Conservation (phyloP, 2,888 invertebrate species). For the Formica aserva region DNA sequence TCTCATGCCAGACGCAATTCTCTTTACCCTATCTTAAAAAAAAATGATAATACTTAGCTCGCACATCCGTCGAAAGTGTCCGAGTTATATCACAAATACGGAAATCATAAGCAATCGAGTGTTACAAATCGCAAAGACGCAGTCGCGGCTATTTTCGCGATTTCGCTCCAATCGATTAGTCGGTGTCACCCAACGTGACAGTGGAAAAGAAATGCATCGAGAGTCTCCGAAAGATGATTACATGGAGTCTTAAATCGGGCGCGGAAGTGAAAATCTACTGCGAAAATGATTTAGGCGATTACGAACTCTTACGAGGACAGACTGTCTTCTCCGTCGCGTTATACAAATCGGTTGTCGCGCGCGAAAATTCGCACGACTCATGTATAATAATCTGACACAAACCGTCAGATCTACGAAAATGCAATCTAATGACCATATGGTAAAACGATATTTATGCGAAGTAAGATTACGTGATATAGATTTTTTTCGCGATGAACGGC, state of each 20-base stretch:
- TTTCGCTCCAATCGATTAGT: not conserved
- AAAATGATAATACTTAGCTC: slow-evolving; percentile 22
- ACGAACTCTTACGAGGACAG: slow-evolving; percentile 23
- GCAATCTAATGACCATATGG: slow-evolving; percentile 19
- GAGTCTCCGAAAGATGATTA: not conserved
- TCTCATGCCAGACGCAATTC: not conserved
- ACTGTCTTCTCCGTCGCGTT: slow-evolving; percentile 5
- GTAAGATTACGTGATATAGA: slow-evolving; percentile 42
- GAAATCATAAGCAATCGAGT: slow-evolving; percentile 24
- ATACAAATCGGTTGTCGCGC: slow-evolving; percentile 16
- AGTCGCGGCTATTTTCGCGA: not conserved
- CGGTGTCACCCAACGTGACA: not conserved
- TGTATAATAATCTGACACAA: slow-evolving; percentile 28
- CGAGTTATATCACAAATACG: slow-evolving; percentile 24
- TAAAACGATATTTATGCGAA: slow-evolving; percentile 16
- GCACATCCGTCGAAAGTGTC: not conserved
- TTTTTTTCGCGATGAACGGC: slow-evolving; percentile 4
- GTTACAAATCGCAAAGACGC: slow-evolving; percentile 38
- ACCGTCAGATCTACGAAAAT: not conserved
- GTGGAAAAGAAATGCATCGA: not conserved
- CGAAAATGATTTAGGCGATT: slow-evolving; percentile 36
- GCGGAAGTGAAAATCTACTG: slow-evolving; percentile 39
- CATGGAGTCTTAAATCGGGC: slow-evolving; percentile 10
- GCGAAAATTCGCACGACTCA: slow-evolving; percentile 31
- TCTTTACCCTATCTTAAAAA: not conserved